Conservation (phyloP, 2,888 invertebrate species). For the Hirtodrosophila histrioides region DNA sequence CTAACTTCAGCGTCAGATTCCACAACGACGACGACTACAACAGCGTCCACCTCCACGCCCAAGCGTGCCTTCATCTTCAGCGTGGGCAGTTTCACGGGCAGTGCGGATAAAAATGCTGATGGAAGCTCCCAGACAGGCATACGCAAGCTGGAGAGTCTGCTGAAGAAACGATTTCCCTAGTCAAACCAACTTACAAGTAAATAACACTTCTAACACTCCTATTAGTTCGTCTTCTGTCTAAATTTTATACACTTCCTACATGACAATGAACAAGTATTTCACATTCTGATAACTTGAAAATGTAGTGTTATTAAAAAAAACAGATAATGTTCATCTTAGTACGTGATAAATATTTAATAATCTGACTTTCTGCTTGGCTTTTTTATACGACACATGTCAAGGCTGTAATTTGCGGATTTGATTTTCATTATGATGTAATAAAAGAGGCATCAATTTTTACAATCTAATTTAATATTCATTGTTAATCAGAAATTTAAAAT, state of each 20-base stretch:
- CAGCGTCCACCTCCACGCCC: constrained; percentile 69
- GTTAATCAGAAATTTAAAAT: too few species aligned
- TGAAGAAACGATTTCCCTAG: constrained; percentile 85
- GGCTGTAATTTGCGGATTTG: too few species aligned
- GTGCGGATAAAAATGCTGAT: constrained; percentile 76
- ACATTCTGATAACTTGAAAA: not conserved
- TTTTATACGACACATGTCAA: too few species aligned
- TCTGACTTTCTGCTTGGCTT: too few species aligned
- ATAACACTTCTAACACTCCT: constrained; percentile 49
- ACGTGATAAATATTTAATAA: not conserved
- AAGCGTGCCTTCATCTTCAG: constrained; percentile 83
- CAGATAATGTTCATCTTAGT: constrained; percentile 4
- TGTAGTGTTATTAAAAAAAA: constrained; percentile 2
- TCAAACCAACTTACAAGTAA: constrained; percentile 24
- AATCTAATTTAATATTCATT: too few species aligned
- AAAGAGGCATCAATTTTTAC: too few species aligned
- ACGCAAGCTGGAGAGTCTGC: constrained; percentile 86
- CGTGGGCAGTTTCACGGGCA: constrained; percentile 81
- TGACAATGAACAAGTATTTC: not conserved
- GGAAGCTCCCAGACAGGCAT: constrained; percentile 81
- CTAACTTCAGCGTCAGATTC: constrained; percentile 29
- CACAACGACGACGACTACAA: constrained; percentile 31
- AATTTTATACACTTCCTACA: not conserved
- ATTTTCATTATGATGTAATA: too few species aligned
- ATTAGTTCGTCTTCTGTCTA: constrained; percentile 20